A percentile compares a stretch with the other conserved stretches of the same genome.
Evolutionary conservation across 1,140 invertebrate species (phyloP).

Genomic region (Conopomorpha cramerella): DNA sequence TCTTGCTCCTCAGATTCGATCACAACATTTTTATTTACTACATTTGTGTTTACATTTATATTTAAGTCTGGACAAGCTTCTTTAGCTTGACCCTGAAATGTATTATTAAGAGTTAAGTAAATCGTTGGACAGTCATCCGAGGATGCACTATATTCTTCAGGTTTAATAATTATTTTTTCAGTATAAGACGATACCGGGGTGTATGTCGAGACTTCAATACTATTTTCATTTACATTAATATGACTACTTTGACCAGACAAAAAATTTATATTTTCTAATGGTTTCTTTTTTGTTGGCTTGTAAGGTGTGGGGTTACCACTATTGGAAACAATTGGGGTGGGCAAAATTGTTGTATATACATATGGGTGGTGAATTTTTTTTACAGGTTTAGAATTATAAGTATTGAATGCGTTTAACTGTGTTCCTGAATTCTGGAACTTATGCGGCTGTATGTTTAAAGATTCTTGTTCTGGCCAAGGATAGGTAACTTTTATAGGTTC

Average conservation of each 20-base stretch:
- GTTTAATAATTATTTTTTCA: slow-evolving; percentile 45
- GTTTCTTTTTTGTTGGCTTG: slow-evolving; percentile 24
- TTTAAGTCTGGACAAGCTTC: slow-evolving; percentile 52
- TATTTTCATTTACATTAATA: slow-evolving; percentile 6
- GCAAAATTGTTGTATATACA: slow-evolving; percentile 36
- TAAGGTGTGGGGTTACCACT: slow-evolving; percentile 20
- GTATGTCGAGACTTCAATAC: slow-evolving; percentile 40
- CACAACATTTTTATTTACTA: slow-evolving; percentile 45
- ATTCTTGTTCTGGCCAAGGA: too few species aligned
- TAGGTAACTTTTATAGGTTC: too few species aligned
- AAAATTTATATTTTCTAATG: too few species aligned
- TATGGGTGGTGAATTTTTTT: slow-evolving; percentile 24
- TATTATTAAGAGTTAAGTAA: slow-evolving; percentile 44
- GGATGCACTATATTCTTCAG: slow-evolving; percentile 39
- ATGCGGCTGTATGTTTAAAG: too few species aligned
- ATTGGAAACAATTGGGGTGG: slow-evolving; percentile 20
- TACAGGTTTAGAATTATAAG: slow-evolving; percentile 6
- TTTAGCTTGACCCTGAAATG: slow-evolving; percentile 49
- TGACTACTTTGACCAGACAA: slow-evolving; percentile 19
- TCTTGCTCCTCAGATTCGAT: slow-evolving; percentile 35
- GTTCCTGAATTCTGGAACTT: too few species aligned
- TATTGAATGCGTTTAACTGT: slow-evolving; percentile 3
- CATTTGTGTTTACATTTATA: slow-evolving; percentile 50
- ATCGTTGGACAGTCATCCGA: slow-evolving; percentile 47
- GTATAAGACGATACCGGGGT: slow-evolving; percentile 32